phyloP scores from a whole-genome alignment of 2,888 invertebrate species.

The Julus scanicus region DNA sequence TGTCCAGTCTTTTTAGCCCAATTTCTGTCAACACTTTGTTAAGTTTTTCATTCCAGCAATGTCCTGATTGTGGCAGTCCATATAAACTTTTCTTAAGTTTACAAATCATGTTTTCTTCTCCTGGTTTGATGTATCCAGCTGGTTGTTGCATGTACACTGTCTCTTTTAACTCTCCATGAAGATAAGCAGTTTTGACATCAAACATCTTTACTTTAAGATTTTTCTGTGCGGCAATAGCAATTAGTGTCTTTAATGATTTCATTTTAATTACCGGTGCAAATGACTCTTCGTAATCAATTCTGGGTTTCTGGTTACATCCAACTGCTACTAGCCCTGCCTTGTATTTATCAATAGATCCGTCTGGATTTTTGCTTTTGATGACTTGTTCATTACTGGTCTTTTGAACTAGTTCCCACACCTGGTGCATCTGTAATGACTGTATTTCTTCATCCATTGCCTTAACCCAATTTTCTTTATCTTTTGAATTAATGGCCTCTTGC shows the following conservation, averaged over 20 bases:
- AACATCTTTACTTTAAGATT: conserved; percentile 50
- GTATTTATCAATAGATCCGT: conserved; percentile 54
- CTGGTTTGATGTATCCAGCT: conserved; percentile 54
- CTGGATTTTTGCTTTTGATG: conserved; percentile 57
- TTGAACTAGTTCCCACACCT: conserved; percentile 55
- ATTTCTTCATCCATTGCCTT: conserved; percentile 58
- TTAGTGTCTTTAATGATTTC: conserved; percentile 50
- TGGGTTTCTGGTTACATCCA: conserved; percentile 57
- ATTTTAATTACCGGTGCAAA: conserved; percentile 56
- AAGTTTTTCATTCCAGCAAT: conserved; percentile 56
- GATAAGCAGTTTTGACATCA: conserved; percentile 57
- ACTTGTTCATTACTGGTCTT: conserved; percentile 50
- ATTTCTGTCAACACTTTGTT: not conserved
- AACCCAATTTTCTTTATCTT: conserved; percentile 54
- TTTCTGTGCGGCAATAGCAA: conserved; percentile 54
- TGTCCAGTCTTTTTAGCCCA: not conserved
- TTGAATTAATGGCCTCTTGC: not conserved
- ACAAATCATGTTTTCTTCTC: conserved; percentile 55
- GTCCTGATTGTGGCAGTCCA: conserved; percentile 58
- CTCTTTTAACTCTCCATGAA: conserved; percentile 57
- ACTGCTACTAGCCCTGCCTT: conserved; percentile 58
- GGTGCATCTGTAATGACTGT: conserved; percentile 55
- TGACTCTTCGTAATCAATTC: conserved; percentile 57
- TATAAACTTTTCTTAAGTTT: conserved; percentile 56
- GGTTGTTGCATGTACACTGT: conserved; percentile 58